Conservation (phyloP, 2,113 vertebrate species). For the Chionomys nivalis region DNA sequence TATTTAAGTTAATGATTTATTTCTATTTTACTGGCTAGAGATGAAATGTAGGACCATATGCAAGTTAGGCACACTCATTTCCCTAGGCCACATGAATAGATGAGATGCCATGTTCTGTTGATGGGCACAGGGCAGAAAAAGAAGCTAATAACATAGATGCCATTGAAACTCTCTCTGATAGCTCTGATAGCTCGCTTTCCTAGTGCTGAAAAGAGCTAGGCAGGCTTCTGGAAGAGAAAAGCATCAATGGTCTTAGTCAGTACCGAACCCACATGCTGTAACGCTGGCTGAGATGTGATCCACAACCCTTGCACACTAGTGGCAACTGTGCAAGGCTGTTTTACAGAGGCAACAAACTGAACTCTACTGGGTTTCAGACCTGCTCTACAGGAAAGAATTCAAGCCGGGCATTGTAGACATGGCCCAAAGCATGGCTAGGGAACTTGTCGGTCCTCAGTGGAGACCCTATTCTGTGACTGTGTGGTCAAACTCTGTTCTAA, state of each 20-base stretch:
- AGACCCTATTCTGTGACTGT: not conserved
- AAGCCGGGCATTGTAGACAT: no score
- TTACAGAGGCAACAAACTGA: not conserved
- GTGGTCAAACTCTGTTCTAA: not conserved
- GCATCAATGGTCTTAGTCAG: not conserved
- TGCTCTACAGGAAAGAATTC: not conserved
- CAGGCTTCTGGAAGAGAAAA: not conserved
- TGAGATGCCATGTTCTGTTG: slow-evolving; percentile 17
- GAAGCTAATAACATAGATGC: not conserved
- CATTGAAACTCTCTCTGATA: not conserved
- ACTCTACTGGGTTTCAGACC: no score
- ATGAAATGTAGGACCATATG: not conserved
- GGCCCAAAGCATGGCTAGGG: not conserved
- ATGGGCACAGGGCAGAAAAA: not conserved
- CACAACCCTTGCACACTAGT: no score
- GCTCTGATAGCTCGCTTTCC: not conserved
- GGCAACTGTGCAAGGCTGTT: not conserved
- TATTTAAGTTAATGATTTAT: not conserved
- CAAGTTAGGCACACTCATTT: not conserved
- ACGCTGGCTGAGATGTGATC: not conserved
- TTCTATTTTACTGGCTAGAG: not conserved
- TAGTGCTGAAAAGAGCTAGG: not conserved
- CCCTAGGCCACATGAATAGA: not conserved
- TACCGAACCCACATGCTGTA: no score
- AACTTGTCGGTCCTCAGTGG: not conserved